Evolutionary conservation across 2,888 invertebrate genomes (phyloP).

Genomic region (Hypomecis punctinalis): DNA sequence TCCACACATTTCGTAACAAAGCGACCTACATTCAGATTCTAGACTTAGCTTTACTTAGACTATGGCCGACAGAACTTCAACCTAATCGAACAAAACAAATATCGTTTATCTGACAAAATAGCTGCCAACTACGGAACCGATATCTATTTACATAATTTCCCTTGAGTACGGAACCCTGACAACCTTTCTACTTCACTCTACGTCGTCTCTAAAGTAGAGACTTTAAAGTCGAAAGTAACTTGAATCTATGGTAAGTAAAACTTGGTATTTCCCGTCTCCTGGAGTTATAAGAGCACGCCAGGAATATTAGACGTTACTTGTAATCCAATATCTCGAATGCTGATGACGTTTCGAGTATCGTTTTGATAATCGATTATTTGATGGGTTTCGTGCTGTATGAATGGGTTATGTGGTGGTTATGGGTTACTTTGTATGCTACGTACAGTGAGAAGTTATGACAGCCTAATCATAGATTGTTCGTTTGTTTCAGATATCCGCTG

Average conservation of each 20-base stretch:
- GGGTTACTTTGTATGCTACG: too few species aligned
- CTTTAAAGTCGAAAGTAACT: constrained; percentile 1
- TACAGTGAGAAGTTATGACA: too few species aligned
- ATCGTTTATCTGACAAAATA: constrained; percentile 65
- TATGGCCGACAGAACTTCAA: constrained; percentile 32
- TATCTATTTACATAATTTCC: constrained; percentile 68
- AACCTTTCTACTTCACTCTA: constrained; percentile 2
- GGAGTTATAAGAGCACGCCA: constrained; percentile 50
- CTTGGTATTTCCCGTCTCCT: constrained; percentile 14
- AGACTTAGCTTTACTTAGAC: constrained; percentile 18
- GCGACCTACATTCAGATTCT: constrained; percentile 12
- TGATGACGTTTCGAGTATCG: constrained; percentile 48
- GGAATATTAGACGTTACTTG: constrained; percentile 57
- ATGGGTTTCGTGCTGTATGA: constrained; percentile 7
- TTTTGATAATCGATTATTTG: constrained; percentile 40
- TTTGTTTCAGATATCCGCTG: too few species aligned
- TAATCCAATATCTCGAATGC: constrained; percentile 51
- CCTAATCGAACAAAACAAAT: constrained; percentile 60
- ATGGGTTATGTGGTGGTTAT: too few species aligned
- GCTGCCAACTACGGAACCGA: constrained; percentile 59
- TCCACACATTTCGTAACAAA: constrained; percentile 4
- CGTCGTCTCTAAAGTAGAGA: not conserved
- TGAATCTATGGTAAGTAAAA: constrained; percentile 2
- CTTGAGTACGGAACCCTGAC: constrained; percentile 50
- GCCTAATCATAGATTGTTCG: too few species aligned